Percentiles rank a stretch among this genome's conserved stretches.
Conservation (phyloP, 2,113 vertebrate species). For the Carollia perspicillata region DNA sequence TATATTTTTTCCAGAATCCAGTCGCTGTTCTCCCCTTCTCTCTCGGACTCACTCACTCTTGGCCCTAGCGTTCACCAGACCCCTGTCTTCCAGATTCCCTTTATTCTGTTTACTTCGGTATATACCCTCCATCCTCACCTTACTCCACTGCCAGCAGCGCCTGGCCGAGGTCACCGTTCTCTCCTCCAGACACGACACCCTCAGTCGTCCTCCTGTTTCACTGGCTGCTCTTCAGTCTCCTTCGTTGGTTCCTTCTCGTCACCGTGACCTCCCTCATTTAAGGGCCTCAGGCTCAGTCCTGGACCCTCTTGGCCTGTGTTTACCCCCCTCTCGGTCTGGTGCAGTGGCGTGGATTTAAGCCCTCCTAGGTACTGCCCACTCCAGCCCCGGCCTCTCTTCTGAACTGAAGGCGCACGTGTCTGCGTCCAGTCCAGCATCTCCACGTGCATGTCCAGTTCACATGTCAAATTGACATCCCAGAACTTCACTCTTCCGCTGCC, state of each 20-base stretch:
- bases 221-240: not conserved
- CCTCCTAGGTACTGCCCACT: not conserved
- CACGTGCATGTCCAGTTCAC: not conserved
- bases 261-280: not conserved
- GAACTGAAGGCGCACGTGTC: not conserved
- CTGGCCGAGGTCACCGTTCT: too few relatives aligned
- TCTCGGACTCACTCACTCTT: not conserved
- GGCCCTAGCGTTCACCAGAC: not conserved
- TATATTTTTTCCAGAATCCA: not conserved
- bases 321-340: not conserved
- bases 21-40: not conserved
- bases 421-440: not conserved
- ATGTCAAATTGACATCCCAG: not conserved
- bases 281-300: not conserved
- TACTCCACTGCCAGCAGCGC: too few relatives aligned
- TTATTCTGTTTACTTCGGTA: too few relatives aligned
- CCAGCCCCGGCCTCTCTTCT: not conserved
- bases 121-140: not conserved
- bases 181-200: not conserved
- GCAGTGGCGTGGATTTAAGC: not conserved
- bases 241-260: not conserved
- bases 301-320: not conserved
- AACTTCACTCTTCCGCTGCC: not conserved
- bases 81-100: not conserved
- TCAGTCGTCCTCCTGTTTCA: not conserved